Base-by-base conservation (phyloP, 2,888 invertebrate species). In the Eustalomyia histrio region DNA sequence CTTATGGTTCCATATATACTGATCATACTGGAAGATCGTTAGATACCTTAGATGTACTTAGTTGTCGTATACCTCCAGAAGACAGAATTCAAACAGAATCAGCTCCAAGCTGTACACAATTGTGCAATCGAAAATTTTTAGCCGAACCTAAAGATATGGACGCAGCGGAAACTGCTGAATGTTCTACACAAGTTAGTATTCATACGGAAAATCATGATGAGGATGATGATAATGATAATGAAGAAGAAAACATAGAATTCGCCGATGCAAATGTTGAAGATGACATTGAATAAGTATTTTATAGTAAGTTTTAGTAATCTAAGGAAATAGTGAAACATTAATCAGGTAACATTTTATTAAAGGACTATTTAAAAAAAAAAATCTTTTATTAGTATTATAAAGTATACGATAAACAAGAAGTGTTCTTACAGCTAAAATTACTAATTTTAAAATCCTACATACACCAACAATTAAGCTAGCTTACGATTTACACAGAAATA, bases 11-110 rank as follows among this genome's bases (percentile, higher is more conserved):
- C 0, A 65, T 88, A 18, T 83, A 84, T 24, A 87, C 88, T 0
- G 88, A 88, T 68, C 85, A 83, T 14, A 88, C 87, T 0, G 87
- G 88, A 0, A 84, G 86, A 18, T 88, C 88, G 47, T 72, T 88
- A 16, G 88, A 88, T 21, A 88, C 88, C 5, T 87, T 88, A 21
- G 87, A 87, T 63, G 60, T 82, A 24, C 64, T 81, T 3, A 86
- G 87, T 10, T 86, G 86, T 50, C 86, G 84, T 35, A 83, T 85
- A 0, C 55, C 88, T 12, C 60, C 63, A 12, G 76, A 61, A 52
- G 76, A 67, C 0, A 4, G n/a, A 47, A 14, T 47, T 47, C 6
- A 2, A n/a, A 5, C 1, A n/a, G 43, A 47, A 47, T n/a, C n/a
- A n/a, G 4, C 43, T n/a, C n/a, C n/a, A n/a, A n/a, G 43, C 14